phyloP scores from a whole-genome alignment of 2,797 vertebrate genomes.

The Tapera naevia region DNA sequence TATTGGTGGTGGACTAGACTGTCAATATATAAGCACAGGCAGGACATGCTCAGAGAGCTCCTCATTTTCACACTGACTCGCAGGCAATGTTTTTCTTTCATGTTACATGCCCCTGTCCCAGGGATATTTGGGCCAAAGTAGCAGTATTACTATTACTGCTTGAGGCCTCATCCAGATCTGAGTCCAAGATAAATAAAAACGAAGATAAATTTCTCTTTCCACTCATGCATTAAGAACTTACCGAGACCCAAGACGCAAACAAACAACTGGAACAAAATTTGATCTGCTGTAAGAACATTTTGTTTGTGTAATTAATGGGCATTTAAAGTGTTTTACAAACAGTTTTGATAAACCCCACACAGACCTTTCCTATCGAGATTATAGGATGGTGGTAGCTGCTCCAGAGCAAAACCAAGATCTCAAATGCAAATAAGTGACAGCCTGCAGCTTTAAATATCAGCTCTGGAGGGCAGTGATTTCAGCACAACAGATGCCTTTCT shows the following conservation, averaged over 20 bases:
- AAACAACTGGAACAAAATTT: background rate
- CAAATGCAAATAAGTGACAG: background rate
- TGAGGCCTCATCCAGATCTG: background rate
- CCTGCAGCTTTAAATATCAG: conserved; percentile 51
- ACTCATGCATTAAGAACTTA: background rate
- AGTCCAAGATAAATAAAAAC: background rate
- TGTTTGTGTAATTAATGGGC: background rate
- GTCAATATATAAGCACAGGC: background rate
- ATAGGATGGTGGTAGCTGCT: conserved; percentile 5
- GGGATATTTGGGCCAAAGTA: background rate
- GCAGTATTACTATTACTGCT: background rate
- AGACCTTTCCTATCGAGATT: background rate
- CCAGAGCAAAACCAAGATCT: conserved; percentile 7
- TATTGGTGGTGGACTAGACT: background rate
- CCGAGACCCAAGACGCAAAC: background rate
- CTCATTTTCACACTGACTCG: background rate
- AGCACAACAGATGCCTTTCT: conserved; percentile 65
- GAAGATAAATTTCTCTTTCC: background rate
- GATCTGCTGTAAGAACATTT: background rate
- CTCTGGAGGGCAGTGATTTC: conserved; percentile 41
- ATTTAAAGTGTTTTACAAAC: background rate
- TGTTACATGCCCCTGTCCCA: background rate
- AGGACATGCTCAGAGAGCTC: background rate
- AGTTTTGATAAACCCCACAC: background rate
- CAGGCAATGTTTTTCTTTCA: background rate